A percentile compares a stretch with the other conserved stretches of the same genome.
phyloP scores from a whole-genome alignment of 2,888 invertebrate genomes.

The Drosophila neutralis region DNA sequence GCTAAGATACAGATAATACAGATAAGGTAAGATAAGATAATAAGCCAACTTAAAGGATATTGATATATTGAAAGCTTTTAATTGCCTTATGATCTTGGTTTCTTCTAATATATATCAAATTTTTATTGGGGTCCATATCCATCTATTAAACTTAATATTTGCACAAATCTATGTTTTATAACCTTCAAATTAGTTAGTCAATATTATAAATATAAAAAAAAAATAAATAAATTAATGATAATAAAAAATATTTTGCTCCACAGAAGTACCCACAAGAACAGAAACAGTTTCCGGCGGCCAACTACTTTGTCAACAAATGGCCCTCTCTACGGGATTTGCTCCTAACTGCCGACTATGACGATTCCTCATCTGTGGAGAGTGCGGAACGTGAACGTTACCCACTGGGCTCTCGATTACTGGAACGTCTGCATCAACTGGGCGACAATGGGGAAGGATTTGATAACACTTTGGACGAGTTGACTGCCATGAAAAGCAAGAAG shows the following conservation, averaged over 20 bases:
- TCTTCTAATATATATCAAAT: no score
- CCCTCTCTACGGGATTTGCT: conserved; percentile 78
- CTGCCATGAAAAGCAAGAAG: conserved; percentile 70
- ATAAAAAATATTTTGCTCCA: not conserved
- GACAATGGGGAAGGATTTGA: conserved; percentile 28
- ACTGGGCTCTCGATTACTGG: conserved; percentile 52
- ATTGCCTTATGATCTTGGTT: no score
- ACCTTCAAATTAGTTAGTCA: no score
- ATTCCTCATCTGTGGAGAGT: conserved; percentile 43
- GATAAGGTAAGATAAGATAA: no score
- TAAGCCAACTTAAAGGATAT: no score
- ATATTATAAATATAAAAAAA: no score
- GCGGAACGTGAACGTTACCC: conserved; percentile 43
- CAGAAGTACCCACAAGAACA: conserved; percentile 48
- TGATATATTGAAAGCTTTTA: no score
- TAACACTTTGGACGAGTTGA: conserved; percentile 48
- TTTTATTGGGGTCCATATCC: no score
- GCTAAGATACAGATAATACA: not conserved
- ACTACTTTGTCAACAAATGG: conserved; percentile 75
- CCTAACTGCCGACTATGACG: conserved; percentile 76
- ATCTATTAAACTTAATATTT: no score
- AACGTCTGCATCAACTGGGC: conserved; percentile 67
- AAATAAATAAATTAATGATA: not conserved
- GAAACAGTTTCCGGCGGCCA: conserved; percentile 46
- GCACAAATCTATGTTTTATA: no score